Evolutionary conservation across 2,113 vertebrate genomes (phyloP), one percentile per base, ranked within the genome.

Genomic region (Microcebus tavaratra): DNA sequence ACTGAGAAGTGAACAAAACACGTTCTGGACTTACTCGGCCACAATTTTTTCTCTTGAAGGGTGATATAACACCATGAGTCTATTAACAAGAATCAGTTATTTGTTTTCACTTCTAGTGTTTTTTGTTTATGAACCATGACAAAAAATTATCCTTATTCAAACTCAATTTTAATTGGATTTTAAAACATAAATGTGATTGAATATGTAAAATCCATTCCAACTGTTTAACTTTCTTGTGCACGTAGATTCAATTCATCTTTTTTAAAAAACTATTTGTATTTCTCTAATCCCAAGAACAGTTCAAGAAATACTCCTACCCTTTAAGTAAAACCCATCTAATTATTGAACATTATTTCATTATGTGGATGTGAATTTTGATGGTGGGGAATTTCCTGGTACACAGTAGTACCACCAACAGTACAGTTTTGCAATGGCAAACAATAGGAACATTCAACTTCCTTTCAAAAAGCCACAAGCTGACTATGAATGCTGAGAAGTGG

Each of bases 181-280:
- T 53, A 81, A 97, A 96, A 96, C 11, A 97, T 83, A 59, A 72
- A 1, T 72, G 61, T 82, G 59, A 48, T 59, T 39, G 55, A 88
- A 36, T 48, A 50, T 91, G 50, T 97, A 96, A 93, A 61, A 91
- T 59, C 6, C 73, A 84, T 97, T 93, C 21, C 87, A 96, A 90
- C 15, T 97, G 82, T 97, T 97, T 95, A 98, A 96, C 80, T 93
- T 97, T 97, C 89, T 93, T 98, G 50, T 97, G 15, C 96, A 98
- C 96, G 94, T 73, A 97, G 18, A 96, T 93, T 97, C 82, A 82
- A 97, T 88, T 82, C 34, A 48, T 27, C 6, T 8, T 65, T 87
- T 91, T 70, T 61, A 13, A 70, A 70, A 75, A 63, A 63, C 31
- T 8, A 17, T 72, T 75, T 87, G 79, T 79, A 88, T 75, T 67